phyloP scores from a whole-genome alignment of 1,140 invertebrate species.

The Hyles euphorbiae region DNA sequence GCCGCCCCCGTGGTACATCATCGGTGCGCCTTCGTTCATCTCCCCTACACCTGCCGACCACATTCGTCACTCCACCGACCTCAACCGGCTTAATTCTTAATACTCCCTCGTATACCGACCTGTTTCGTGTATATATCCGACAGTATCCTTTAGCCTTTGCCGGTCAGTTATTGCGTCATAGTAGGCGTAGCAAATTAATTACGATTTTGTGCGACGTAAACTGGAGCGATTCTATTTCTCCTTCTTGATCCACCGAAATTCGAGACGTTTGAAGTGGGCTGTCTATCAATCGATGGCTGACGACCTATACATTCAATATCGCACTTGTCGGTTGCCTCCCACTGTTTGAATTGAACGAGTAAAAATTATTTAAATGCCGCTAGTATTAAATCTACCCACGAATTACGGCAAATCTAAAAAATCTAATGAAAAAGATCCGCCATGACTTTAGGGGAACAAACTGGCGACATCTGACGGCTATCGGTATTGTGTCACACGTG shows the following conservation, averaged over 20 bases:
- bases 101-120: conserved; percentile 35
- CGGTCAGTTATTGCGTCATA: conserved; percentile 52
- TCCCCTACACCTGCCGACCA: conserved; percentile 17
- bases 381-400: conserved; percentile 68
- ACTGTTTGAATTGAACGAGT: conserved; percentile 41
- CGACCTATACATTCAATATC: conserved; percentile 20
- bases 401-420: conserved; percentile 58
- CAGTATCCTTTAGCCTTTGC: conserved; percentile 32
- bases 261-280: conserved; percentile 47
- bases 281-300: conserved; percentile 35
- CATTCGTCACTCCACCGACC: not conserved
- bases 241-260: conserved; percentile 49
- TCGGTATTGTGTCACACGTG: conserved; percentile 53
- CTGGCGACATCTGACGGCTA: conserved; percentile 61
- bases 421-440: conserved; percentile 63
- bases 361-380: conserved; percentile 56
- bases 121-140: conserved; percentile 38
- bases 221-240: conserved; percentile 44
- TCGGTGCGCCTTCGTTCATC: conserved; percentile 61
- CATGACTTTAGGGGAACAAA: conserved; percentile 61
- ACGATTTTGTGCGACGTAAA: conserved; percentile 44
- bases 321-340: conserved; percentile 44
- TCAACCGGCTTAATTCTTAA: not conserved
- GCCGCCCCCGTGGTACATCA: conserved; percentile 50
- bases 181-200: conserved; percentile 51